These are phyloP conservation scores for Pelobates cultripes DNA, from an alignment of 2,797 vertebrate species.

Conservation along the genomic window DNA sequence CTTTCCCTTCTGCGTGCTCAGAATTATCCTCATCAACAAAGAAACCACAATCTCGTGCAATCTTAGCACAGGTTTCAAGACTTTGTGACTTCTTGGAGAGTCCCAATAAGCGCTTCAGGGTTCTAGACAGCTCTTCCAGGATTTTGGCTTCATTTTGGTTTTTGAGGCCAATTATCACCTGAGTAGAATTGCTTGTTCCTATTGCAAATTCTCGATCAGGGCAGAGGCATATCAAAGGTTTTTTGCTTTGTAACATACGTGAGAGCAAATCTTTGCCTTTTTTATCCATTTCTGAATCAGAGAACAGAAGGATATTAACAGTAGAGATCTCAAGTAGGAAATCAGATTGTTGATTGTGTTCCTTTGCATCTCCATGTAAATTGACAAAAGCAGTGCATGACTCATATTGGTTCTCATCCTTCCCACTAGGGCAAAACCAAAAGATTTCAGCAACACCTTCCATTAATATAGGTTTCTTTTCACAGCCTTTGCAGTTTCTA, in stretches of 20 bases:
- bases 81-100: conserved; percentile 29
- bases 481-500: conserved; percentile 61
- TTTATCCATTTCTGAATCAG: conserved; percentile 27
- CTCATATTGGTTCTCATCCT: conserved; percentile 60
- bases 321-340: conserved; percentile 70
- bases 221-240: conserved; percentile 68
- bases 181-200: not conserved
- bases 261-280: conserved; percentile 46
- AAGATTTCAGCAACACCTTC: conserved; percentile 76
- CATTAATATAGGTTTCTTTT: conserved; percentile 65
- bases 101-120: conserved; percentile 59
- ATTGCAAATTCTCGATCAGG: conserved; percentile 51
- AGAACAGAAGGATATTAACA: conserved; percentile 67
- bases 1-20: conserved; percentile 57
- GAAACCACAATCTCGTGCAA: conserved; percentile 55
- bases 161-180: conserved; percentile 66
- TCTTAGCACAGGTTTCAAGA: conserved; percentile 55
- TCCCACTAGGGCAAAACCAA: conserved; percentile 76
- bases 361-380: conserved; percentile 61
- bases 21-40: conserved; percentile 64
- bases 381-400: conserved; percentile 64
- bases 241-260: conserved; percentile 50
- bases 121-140: conserved; percentile 56
- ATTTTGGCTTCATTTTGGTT: conserved; percentile 68
- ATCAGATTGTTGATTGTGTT: conserved; percentile 56